Conservation (phyloP, 92 coral and sea anemone species). For the Paramuricea clavata region DNA sequence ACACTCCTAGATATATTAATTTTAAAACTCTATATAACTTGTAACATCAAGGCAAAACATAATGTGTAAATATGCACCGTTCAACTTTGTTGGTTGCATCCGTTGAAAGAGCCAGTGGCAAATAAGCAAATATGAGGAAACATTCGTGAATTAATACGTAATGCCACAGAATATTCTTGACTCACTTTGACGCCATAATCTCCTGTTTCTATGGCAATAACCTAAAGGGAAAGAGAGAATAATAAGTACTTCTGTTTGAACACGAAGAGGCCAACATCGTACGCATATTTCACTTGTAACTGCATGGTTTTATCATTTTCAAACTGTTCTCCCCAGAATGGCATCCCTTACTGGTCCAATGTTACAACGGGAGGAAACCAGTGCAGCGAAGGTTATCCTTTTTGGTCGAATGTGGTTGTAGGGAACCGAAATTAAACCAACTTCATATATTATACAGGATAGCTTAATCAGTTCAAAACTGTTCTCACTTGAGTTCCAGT, state of each 20-base stretch:
- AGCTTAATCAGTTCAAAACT: too few species aligned
- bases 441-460: too few species aligned
- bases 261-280: too few species aligned
- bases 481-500: too few species aligned
- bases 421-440: neutral
- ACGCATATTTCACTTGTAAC: too few species aligned
- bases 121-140: slow-evolving; percentile 23
- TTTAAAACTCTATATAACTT: neutral
- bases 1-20: too few species aligned
- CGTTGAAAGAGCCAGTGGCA: neutral
- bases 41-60: neutral
- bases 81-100: neutral
- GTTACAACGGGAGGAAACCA: neutral
- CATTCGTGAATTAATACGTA: slow-evolving; percentile 6
- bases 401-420: too few species aligned
- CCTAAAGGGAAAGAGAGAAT: neutral
- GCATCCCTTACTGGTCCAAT: too few species aligned
- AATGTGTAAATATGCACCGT: neutral
- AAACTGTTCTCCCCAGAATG: neutral
- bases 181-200: neutral
- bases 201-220: slow-evolving; percentile 44
- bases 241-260: neutral
- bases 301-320: too few species aligned
- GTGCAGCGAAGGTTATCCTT: too few species aligned
- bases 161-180: neutral